phyloP scores from a whole-genome alignment of 2,113 vertebrate species.

The Oriolus oriolus region DNA sequence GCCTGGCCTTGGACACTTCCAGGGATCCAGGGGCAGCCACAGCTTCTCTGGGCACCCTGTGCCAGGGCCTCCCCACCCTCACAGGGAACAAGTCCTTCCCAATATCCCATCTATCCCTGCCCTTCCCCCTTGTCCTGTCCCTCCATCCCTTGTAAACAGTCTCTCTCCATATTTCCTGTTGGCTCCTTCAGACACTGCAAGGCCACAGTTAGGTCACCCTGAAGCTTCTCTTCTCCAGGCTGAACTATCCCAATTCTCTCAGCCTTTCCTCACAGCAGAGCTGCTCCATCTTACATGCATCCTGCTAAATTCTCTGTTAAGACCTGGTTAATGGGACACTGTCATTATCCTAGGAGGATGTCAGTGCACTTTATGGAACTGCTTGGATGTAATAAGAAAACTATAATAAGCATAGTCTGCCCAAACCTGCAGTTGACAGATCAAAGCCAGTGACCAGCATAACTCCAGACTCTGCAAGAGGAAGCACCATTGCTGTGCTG shows the following conservation, averaged over 20 bases:
- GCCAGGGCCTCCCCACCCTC: not conserved
- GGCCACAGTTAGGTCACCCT: not conserved
- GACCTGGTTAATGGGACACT: not conserved
- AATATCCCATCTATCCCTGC: rapidly evolving
- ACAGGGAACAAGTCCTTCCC: rapidly evolving
- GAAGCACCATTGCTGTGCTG: not conserved
- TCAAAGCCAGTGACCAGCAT: not conserved
- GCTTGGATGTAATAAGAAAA: not conserved
- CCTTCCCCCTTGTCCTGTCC: not conserved
- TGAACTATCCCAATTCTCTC: not conserved
- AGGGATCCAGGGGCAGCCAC: not conserved
- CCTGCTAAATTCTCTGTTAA: not conserved
- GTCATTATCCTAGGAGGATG: not conserved
- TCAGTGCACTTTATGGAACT: not conserved
- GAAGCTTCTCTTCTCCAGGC: not conserved
- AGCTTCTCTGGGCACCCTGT: not conserved
- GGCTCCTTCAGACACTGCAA: not conserved
- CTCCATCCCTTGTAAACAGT: not conserved
- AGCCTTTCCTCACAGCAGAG: not conserved
- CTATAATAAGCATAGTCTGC: not conserved
- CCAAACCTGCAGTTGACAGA: not conserved
- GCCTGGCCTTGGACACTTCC: rapidly evolving
- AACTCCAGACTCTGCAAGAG: not conserved
- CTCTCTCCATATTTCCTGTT: not conserved
- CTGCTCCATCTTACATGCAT: rapidly evolving